phyloP scores from a whole-genome alignment of 1,140 invertebrate species.

The Andrena cerasifolii region DNA sequence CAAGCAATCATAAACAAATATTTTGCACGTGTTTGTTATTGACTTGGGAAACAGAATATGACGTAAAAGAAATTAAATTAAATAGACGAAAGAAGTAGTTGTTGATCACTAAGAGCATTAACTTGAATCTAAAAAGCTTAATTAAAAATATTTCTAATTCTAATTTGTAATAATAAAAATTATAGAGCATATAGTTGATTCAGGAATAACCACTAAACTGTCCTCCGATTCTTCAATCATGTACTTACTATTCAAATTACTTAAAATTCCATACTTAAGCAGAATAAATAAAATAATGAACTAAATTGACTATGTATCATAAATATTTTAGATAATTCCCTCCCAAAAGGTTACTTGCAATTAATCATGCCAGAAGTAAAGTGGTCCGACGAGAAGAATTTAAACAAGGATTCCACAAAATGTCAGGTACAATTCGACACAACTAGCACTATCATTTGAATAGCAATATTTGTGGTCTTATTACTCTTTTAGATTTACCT shows the following conservation, averaged over 20 bases:
- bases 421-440: constrained; percentile 29
- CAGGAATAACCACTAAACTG: too few relatives aligned
- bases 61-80: not conserved
- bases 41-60: too few relatives aligned
- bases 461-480: not conserved
- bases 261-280: not conserved
- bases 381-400: not conserved
- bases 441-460: not conserved
- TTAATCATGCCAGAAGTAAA: not conserved
- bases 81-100: not conserved
- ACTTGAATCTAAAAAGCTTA: not conserved
- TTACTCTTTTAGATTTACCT: constrained; percentile 65
- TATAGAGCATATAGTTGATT: too few relatives aligned
- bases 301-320: not conserved
- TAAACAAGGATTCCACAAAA: not conserved
- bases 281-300: not conserved
- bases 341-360: not conserved
- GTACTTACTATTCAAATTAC: too few relatives aligned
- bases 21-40: not conserved
- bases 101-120: not conserved
- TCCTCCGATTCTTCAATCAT: too few relatives aligned
- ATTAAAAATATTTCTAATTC: too few relatives aligned
- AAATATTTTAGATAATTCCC: constrained; percentile 21
- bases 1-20: not conserved
- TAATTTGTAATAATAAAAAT: too few relatives aligned